Evolutionary conservation across 2,113 vertebrate species (phyloP).

Genomic region (Enhydra lutris): DNA sequence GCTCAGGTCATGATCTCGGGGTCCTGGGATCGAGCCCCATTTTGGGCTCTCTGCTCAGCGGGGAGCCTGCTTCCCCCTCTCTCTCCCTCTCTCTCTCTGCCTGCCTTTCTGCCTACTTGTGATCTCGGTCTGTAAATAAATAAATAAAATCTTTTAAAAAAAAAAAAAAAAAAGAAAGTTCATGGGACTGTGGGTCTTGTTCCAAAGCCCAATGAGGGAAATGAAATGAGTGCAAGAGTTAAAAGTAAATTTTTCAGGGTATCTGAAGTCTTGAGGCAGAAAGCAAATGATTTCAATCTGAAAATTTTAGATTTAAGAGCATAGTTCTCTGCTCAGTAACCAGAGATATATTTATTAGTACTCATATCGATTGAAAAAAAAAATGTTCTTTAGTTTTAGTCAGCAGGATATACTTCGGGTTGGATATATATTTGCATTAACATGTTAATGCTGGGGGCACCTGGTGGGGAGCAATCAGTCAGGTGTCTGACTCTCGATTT

Average conservation of each 20-base stretch:
- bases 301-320: background rate
- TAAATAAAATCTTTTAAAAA: too few species aligned
- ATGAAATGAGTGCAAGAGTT: background rate
- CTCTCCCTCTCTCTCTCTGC: too few species aligned
- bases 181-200: background rate
- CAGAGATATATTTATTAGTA: background rate
- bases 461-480: background rate
- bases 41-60: too few species aligned
- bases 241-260: background rate
- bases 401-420: background rate
- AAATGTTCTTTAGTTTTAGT: background rate
- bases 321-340: background rate
- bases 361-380: background rate
- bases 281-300: background rate
- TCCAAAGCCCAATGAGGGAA: background rate
- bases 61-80: too few species aligned
- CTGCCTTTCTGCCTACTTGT: too few species aligned
- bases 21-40: too few species aligned
- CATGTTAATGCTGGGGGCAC: background rate
- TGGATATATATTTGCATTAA: background rate
- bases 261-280: background rate
- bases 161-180: background rate
- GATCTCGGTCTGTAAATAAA: too few species aligned
- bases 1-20: too few species aligned
- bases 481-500: background rate